Evolutionary conservation across 2,888 invertebrate species (phyloP), one percentile per base, ranked within the genome.

Genomic region (Clusia tigrina): DNA sequence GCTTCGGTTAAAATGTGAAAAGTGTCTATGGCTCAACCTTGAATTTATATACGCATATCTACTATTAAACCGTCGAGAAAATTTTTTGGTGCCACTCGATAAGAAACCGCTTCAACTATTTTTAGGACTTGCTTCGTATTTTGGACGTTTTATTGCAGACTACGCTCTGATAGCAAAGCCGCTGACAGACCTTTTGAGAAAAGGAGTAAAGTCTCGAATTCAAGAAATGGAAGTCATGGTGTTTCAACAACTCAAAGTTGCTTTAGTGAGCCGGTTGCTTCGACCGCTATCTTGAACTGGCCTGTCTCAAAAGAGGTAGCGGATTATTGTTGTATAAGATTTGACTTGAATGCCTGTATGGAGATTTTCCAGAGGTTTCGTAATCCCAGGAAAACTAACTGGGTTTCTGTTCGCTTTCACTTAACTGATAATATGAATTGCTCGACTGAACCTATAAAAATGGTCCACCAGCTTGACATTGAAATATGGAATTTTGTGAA

Each of bases 91-190:
- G 1, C 70, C 67, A 1, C 55, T 26, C 0, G 48, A 58, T 20
- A 23, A 51, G 9, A 69, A 69, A n/a, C 46, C 46, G 2, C 1
- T 65, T 0, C 60, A 70, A 26, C 10, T 68, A 22, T 67, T 68
- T 54, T n/a, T 70, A 1, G 70, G 68, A 0, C 15, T 70, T 5
- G 65, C 66, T 0, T 67, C 69, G 0, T 68, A 65, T 26, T 67
- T 66, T 18, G n/a, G 65, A 2, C 54, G 51, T 17, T 67, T 67
- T 9, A 54, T 66, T 1, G 54, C 58, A 9, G 32, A 55, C n/a
- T 67, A 63, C 22, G 67, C 78, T 1, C 54, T 67, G 3, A 72
- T 77, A n/a, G 80, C 80, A 1, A 76, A 71, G 61, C 78, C 77
- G 2, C 64, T 81, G 48, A 74, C 75, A 2, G 78, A 82, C 26